Evolutionary conservation across 2,888 invertebrate species (phyloP).

Genomic region (Dendrolimus pini): DNA sequence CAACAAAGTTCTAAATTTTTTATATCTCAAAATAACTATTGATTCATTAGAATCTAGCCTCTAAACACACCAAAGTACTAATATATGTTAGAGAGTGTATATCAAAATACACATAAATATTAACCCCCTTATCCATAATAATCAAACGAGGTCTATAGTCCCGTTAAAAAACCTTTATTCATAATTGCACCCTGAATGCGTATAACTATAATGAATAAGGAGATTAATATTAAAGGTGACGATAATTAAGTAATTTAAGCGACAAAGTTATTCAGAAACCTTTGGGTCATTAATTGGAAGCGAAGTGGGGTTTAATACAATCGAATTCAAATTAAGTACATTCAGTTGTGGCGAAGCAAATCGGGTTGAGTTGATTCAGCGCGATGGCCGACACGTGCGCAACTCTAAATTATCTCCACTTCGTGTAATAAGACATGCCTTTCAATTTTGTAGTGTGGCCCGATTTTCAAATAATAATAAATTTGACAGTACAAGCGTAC

Average conservation of each 20-base stretch:
- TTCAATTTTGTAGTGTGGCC: background rate
- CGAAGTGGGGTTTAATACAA: constrained; percentile 67
- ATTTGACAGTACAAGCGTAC: too few relatives aligned
- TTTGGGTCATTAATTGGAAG: constrained; percentile 62
- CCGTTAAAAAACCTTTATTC: too few relatives aligned
- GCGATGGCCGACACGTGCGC: constrained; percentile 48
- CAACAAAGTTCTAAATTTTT: too few relatives aligned
- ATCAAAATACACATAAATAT: too few relatives aligned
- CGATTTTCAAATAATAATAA: background rate
- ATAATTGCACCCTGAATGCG: too few relatives aligned
- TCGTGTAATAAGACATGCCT: constrained; percentile 28
- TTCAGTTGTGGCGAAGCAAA: constrained; percentile 60
- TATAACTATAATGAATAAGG: too few relatives aligned
- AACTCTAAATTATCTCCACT: constrained; percentile 24
- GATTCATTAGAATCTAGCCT: too few relatives aligned
- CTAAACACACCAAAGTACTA: too few relatives aligned
- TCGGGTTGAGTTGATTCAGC: constrained; percentile 66
- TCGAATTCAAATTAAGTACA: constrained; percentile 72
- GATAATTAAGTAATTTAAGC: constrained; percentile 2
- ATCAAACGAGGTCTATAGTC: too few relatives aligned
- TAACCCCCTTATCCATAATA: too few relatives aligned
- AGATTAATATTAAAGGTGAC: background rate
- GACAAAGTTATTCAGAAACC: constrained; percentile 38
- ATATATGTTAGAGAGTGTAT: too few relatives aligned
- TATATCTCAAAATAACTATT: too few relatives aligned